These are phyloP conservation scores for Megaceryle maxima DNA, from an alignment of 2,113 vertebrate genomes.

Conservation along the genomic window DNA sequence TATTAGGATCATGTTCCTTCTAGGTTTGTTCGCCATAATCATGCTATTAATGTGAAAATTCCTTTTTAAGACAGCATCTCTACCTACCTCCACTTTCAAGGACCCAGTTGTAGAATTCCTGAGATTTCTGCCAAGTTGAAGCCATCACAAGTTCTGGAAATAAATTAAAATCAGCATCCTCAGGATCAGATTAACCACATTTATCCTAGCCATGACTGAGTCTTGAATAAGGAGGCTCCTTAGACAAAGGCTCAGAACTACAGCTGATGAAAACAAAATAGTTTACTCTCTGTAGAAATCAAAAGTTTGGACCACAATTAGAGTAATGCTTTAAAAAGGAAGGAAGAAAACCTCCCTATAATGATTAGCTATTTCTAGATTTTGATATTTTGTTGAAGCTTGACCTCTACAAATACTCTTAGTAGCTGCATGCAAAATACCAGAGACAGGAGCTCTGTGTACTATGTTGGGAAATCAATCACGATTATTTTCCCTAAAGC, in stretches of 20 bases:
- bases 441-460: neutral
- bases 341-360: neutral
- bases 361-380: neutral
- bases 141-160: slow-evolving; percentile 40
- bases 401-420: neutral
- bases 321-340: neutral
- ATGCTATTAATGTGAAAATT: neutral
- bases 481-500: neutral
- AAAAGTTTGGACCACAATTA: neutral
- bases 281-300: neutral
- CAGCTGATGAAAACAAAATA: neutral
- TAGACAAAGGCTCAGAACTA: neutral
- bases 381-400: neutral
- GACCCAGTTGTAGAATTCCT: slow-evolving; percentile 60
- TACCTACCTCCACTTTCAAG: slow-evolving; percentile 75
- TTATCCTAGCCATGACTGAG: neutral
- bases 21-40: neutral
- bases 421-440: neutral
- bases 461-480: neutral
- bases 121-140: slow-evolving; percentile 63
- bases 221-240: neutral
- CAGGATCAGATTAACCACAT: neutral
- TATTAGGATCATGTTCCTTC: neutral
- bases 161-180: neutral
- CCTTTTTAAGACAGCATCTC: neutral